These are phyloP conservation scores for Clepsis dumicolana DNA, from an alignment of 2,888 invertebrate genomes.

Conservation along the genomic window DNA sequence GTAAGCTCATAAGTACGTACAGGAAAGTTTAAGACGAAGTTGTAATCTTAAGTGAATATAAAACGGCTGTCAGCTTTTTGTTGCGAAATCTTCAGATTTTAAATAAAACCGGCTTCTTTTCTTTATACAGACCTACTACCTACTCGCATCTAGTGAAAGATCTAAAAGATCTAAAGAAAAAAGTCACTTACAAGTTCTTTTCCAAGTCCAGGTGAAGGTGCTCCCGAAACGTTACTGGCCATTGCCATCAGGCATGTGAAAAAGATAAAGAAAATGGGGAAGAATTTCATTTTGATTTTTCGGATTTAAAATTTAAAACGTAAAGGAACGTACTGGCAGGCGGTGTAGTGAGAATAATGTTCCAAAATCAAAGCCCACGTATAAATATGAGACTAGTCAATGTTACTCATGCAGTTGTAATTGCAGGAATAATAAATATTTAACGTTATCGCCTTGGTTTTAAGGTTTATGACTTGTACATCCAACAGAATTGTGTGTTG, in stretches of 20 bases:
- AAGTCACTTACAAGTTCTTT: slow-evolving; percentile 26
- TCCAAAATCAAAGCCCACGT: background rate
- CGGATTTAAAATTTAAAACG: slow-evolving; percentile 13
- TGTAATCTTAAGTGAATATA: slow-evolving; percentile 2
- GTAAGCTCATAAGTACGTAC: slow-evolving; percentile 1
- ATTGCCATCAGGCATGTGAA: slow-evolving; percentile 38
- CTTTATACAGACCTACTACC: background rate
- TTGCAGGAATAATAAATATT: background rate
- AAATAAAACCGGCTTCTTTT: background rate
- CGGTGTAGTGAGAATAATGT: slow-evolving; percentile 9
- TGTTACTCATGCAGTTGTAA: background rate
- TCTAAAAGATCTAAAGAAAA: background rate
- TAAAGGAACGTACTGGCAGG: background rate
- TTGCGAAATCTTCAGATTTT: background rate
- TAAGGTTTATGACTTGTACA: background rate
- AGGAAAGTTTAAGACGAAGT: background rate
- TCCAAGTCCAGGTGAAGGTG: slow-evolving; percentile 27
- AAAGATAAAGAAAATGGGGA: slow-evolving; percentile 37
- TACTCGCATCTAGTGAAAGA: too few relatives aligned
- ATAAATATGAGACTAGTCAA: slow-evolving; percentile 26
- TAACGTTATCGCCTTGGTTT: background rate
- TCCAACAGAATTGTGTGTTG: slow-evolving; percentile 3
- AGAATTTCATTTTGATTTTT: slow-evolving; percentile 36
- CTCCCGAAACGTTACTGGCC: slow-evolving; percentile 32
- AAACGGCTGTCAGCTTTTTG: background rate